phyloP scores from a whole-genome alignment of 2,888 invertebrate genomes.

The Xestia sexstrigata region DNA sequence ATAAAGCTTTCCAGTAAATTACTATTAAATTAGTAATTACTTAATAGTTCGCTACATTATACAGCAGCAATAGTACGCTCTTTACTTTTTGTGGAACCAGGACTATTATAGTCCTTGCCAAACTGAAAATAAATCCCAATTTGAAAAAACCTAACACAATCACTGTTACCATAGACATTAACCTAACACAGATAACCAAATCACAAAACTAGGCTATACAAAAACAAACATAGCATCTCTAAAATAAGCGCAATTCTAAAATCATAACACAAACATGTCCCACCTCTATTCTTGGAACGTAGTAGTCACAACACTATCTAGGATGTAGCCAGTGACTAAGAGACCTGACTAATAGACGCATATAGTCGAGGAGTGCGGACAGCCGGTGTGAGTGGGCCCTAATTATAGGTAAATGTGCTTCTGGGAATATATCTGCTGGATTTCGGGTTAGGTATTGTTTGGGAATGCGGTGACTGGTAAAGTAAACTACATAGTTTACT shows the following conservation, averaged over 20 bases:
- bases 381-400: constrained; percentile 31
- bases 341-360: constrained; percentile 58
- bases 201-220: constrained; percentile 22
- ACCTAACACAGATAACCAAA: constrained; percentile 18
- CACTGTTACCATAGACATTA: not conserved
- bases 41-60: not conserved
- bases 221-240: constrained; percentile 31
- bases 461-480: not conserved
- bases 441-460: constrained; percentile 20
- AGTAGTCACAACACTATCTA: constrained; percentile 53
- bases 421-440: constrained; percentile 27
- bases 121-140: not conserved
- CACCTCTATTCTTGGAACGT: constrained; percentile 51
- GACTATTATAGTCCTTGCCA: not conserved
- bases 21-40: too few relatives aligned
- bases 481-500: constrained; percentile 10
- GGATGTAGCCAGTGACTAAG: constrained; percentile 51
- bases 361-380: constrained; percentile 55
- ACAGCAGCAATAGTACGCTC: not conserved
- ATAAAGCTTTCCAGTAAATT: too few relatives aligned
- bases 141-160: not conserved
- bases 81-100: not conserved
- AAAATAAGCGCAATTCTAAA: constrained; percentile 23
- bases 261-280: constrained; percentile 54
- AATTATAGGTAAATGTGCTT: constrained; percentile 39